phyloP scores from a whole-genome alignment of 2,888 invertebrate genomes.

The Chrysina gloriosa region DNA sequence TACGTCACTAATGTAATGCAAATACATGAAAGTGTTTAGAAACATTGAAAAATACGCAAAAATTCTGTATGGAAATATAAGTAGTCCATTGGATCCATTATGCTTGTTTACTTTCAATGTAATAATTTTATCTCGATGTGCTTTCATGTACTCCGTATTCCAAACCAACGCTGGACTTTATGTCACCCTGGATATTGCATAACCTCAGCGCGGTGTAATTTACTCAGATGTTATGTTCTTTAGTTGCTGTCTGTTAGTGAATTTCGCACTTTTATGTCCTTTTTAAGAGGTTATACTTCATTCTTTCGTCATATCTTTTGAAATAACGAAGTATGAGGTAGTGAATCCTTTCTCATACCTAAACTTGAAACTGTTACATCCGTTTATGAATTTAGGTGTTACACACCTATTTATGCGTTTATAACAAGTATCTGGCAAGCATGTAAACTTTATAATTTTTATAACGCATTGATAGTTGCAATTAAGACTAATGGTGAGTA shows the following conservation, averaged over 20 bases:
- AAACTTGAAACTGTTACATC: too few species aligned
- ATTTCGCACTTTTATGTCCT: not conserved
- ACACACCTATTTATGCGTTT: too few species aligned
- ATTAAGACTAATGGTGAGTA: too few species aligned
- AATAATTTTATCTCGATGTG: conserved; percentile 9
- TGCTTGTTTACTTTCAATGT: not conserved
- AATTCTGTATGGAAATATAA: not conserved
- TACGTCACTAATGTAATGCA: conserved; percentile 11
- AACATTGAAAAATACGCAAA: not conserved
- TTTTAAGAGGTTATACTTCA: not conserved
- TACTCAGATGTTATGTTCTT: not conserved
- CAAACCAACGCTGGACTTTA: not conserved
- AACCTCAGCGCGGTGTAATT: not conserved
- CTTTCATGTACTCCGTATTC: not conserved
- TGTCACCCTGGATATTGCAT: not conserved
- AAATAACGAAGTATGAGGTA: too few species aligned
- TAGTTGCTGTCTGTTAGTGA: not conserved
- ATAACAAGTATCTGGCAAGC: too few species aligned
- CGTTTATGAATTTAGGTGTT: too few species aligned
- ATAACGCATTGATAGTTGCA: too few species aligned
- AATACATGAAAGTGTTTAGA: not conserved
- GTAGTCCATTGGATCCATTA: not conserved
- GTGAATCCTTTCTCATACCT: not conserved
- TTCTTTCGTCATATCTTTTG: not conserved
- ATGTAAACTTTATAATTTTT: too few species aligned